Evolutionary conservation across 2,113 vertebrate species (phyloP).

Genomic region (Bambusicola thoracicus): DNA sequence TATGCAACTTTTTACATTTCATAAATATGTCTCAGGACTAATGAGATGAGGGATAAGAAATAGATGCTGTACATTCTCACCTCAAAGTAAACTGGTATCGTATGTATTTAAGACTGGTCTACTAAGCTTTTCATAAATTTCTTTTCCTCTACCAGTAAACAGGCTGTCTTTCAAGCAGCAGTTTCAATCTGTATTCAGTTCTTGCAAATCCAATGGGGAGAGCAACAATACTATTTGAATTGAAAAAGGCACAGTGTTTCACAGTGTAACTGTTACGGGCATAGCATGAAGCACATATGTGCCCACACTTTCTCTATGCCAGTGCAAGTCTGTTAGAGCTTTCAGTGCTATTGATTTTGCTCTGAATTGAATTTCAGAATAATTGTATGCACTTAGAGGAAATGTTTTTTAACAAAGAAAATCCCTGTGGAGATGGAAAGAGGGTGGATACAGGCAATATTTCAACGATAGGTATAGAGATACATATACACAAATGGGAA

Average conservation of each 20-base stretch:
- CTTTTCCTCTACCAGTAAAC: not conserved
- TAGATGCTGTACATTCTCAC: not conserved
- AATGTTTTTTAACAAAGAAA: slow-evolving; percentile 15
- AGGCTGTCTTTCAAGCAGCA: not conserved
- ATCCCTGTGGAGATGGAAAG: not conserved
- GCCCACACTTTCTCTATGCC: not conserved
- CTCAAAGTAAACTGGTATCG: not conserved
- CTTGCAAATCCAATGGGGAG: not conserved
- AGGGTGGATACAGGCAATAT: not conserved
- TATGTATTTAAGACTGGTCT: not conserved
- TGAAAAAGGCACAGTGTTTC: not conserved
- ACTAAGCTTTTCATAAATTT: not conserved
- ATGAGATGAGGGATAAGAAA: not conserved
- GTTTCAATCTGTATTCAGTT: slow-evolving; percentile 23
- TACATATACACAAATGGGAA: slow-evolving; percentile 5
- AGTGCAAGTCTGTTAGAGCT: slow-evolving; percentile 1
- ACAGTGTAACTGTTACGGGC: not conserved
- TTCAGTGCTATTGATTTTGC: not conserved
- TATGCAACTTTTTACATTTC: slow-evolving; percentile 58
- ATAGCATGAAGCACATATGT: not conserved
- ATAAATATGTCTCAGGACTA: not conserved
- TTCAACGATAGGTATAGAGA: not conserved
- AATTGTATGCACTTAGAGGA: not conserved
- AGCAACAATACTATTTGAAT: not conserved
- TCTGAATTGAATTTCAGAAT: not conserved